phyloP scores from a whole-genome alignment of 2,113 vertebrate species.

The Podarcis muralis region DNA sequence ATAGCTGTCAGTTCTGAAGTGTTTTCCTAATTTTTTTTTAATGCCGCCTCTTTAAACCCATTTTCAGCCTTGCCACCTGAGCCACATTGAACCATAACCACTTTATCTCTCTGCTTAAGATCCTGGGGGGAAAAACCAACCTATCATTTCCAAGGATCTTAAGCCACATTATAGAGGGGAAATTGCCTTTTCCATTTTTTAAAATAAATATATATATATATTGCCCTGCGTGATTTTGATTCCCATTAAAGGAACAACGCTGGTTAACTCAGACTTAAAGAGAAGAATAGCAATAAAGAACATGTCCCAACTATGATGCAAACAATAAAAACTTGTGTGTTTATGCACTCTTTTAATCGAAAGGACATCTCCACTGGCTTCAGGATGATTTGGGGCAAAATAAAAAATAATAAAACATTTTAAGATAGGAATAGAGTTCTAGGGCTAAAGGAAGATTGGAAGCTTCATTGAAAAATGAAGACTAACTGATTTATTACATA shows the following conservation, averaged over 20 bases:
- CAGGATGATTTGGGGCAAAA: background rate
- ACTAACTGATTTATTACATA: background rate
- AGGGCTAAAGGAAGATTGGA: background rate
- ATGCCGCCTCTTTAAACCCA: constrained; percentile 17
- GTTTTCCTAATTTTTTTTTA: constrained; percentile 51
- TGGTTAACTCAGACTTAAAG: constrained; percentile 20
- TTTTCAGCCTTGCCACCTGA: constrained; percentile 33
- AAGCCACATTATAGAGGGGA: constrained; percentile 31
- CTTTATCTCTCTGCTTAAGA: constrained; percentile 47
- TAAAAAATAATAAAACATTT: background rate
- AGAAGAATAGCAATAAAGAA: background rate
- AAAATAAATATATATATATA: constrained; percentile 20
- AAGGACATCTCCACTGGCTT: background rate
- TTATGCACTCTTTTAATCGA: background rate
- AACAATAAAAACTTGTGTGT: background rate
- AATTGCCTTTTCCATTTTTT: constrained; percentile 50
- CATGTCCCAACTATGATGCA: background rate
- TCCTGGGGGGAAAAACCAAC: constrained; percentile 7
- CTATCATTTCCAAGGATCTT: constrained; percentile 43
- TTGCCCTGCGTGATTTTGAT: constrained; percentile 10
- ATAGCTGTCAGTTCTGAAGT: constrained; percentile 54
- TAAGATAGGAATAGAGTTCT: background rate
- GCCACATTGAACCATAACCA: constrained; percentile 50
- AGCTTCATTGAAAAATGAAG: background rate
- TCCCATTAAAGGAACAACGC: constrained; percentile 32